Evolutionary conservation across 2,797 vertebrate genomes (phyloP), one percentile per base, ranked within the genome.

Genomic region (Ptychadena robeensis): DNA sequence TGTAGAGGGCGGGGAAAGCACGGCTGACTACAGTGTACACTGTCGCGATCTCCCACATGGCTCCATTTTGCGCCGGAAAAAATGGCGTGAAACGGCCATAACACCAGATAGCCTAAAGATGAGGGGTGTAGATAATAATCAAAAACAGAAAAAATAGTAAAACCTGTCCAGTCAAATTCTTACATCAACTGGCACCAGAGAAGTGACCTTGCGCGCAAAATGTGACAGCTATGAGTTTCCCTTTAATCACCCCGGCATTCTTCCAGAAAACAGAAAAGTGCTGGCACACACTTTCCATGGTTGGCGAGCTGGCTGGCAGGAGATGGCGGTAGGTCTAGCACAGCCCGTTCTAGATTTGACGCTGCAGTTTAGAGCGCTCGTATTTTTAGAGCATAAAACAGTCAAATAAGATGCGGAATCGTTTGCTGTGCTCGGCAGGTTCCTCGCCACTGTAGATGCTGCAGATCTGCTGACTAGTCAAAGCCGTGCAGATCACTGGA

Each of bases 381-480:
- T 66, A 53, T 66, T 66, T 18, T 67, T 35, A 67, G 65, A 35
- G 2, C 31, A n/a, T 67, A 67, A 67, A 67, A 67, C 31, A 22
- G 65, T 67, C 22, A 67, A 67, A 70, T 27, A 27, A 35, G 38
- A n/a, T 37, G 27, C 9, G 15, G n/a, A 27, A 37, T 28, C 68
- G 28, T 67, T 67, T 67, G 44, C 74, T 65, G 73, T 37, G 14
- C 59, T 64, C 37, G 11, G 74, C 74, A 77, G 34, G 53, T 63
- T 63, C 59, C 66, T 59, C 38, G n/a, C 53, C 77, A 59, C 30
- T 28, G 22, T 70, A 14, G 78, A n/a, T 71, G 68, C 40, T 32
- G n/a, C 67, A 71, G 68, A 71, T 63, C 35, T 71, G 67, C 78
- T 63, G 67, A 71, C 14, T 63, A 30, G 68, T 57, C 28, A 71